These are phyloP conservation scores for Gobionotothen gibberifrons DNA, from an alignment of 2,797 vertebrate species.

Conservation along the genomic window DNA sequence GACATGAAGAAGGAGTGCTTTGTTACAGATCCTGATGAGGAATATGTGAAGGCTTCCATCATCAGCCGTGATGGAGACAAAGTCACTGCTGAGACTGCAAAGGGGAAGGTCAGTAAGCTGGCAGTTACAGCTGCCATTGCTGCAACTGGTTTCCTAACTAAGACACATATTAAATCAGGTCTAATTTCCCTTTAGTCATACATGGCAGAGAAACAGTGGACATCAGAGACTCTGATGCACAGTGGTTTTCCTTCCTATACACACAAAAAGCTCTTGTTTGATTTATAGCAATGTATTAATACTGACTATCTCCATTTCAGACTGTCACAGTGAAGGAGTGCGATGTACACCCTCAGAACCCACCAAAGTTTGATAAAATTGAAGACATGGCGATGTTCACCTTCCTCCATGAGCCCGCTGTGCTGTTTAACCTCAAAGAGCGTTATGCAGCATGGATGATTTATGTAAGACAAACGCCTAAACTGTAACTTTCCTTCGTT, in stretches of 20 bases:
- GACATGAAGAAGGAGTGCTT: conserved; percentile 94
- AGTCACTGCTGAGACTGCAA: conserved; percentile 87
- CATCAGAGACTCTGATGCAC: neutral
- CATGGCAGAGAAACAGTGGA: neutral
- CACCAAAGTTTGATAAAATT: conserved; percentile 93
- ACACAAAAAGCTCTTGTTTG: neutral
- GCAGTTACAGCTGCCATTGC: conserved; percentile 8
- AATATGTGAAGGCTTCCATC: conserved; percentile 89
- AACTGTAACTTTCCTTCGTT: too few relatives aligned
- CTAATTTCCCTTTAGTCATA: conserved; percentile 1
- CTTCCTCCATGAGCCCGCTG: conserved; percentile 91
- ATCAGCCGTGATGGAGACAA: conserved; percentile 89
- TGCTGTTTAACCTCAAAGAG: conserved; percentile 94
- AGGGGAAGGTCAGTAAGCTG: conserved; percentile 84
- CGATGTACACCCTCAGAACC: conserved; percentile 83
- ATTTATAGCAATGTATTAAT: conserved; percentile 4
- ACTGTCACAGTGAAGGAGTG: conserved; percentile 87
- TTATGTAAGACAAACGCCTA: conserved; percentile 76
- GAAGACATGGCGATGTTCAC: conserved; percentile 96
- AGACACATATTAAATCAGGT: conserved; percentile 6
- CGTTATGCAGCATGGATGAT: conserved; percentile 94
- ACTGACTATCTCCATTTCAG: conserved; percentile 64
- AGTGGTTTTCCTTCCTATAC: neutral
- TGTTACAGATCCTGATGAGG: conserved; percentile 87
- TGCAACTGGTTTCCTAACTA: conserved; percentile 9